Evolutionary conservation across 2,797 vertebrate species (phyloP).

Genomic region (Poeciliopsis infans): DNA sequence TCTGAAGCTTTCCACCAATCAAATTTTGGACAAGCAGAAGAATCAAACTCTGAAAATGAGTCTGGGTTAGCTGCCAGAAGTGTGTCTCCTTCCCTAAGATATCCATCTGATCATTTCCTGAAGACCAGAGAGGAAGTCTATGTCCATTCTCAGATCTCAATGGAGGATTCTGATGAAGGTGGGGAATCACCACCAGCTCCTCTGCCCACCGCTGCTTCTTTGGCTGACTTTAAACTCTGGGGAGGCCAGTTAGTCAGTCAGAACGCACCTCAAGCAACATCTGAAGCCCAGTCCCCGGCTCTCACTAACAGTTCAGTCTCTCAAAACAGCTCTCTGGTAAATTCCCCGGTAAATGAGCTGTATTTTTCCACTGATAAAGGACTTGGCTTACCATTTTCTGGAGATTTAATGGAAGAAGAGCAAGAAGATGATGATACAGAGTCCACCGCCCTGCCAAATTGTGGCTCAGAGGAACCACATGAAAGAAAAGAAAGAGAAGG

Average conservation of each 20-base stretch:
- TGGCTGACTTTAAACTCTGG: slow-evolving; percentile 72
- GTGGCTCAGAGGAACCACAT: slow-evolving; percentile 21
- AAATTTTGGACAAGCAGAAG: slow-evolving; percentile 47
- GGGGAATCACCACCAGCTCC: slow-evolving; percentile 61
- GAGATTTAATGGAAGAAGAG: slow-evolving; percentile 75
- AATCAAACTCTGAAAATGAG: slow-evolving; percentile 52
- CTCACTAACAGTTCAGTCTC: slow-evolving; percentile 67
- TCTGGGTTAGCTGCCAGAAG: slow-evolving; percentile 52
- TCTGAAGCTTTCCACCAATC: slow-evolving; percentile 56
- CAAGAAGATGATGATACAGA: slow-evolving; percentile 34
- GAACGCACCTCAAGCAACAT: slow-evolving; percentile 40
- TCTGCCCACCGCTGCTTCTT: slow-evolving; percentile 41
- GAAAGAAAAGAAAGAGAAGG: slow-evolving; percentile 26
- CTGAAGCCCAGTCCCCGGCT: slow-evolving; percentile 66
- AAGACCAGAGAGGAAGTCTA: slow-evolving; percentile 80
- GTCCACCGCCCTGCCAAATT: slow-evolving; percentile 3
- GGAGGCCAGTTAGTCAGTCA: slow-evolving; percentile 51
- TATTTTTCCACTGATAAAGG: slow-evolving; percentile 53
- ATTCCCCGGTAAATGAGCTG: slow-evolving; percentile 65
- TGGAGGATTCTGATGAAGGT: slow-evolving; percentile 80
- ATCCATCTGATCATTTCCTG: slow-evolving; percentile 74
- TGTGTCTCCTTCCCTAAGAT: slow-evolving; percentile 69
- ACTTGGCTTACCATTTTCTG: slow-evolving; percentile 73
- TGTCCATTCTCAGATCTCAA: slow-evolving; percentile 79
- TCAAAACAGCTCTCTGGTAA: slow-evolving; percentile 67